Percentiles rank a stretch among this genome's conserved stretches.
These are phyloP conservation scores for Brotula barbata DNA, from an alignment of 2,797 vertebrate genomes.

Conservation along the genomic window DNA sequence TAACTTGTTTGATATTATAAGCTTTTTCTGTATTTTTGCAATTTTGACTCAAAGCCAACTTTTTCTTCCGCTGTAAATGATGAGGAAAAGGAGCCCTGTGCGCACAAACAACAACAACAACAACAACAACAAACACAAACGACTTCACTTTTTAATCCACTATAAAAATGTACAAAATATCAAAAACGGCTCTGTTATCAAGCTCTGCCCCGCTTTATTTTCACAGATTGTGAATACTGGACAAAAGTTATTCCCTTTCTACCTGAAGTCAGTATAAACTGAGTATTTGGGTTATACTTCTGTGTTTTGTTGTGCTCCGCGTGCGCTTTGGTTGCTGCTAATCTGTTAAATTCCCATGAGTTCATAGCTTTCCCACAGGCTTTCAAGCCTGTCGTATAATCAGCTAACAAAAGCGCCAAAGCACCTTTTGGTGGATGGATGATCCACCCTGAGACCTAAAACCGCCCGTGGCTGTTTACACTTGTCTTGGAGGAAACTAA, in stretches of 20 bases:
- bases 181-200: too few relatives aligned
- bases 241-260: not conserved
- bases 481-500: slow-evolving; percentile 43
- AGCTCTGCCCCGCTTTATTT: not conserved
- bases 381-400: slow-evolving; percentile 30
- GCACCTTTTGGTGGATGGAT: slow-evolving; percentile 37
- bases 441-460: slow-evolving; percentile 53
- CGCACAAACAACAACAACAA: too few relatives aligned
- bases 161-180: not conserved
- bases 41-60: not conserved
- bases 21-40: not conserved
- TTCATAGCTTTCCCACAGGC: slow-evolving; percentile 27
- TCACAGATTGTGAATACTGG: not conserved
- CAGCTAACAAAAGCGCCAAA: slow-evolving; percentile 33
- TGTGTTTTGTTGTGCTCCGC: slow-evolving; percentile 1
- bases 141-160: not conserved
- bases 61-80: too few relatives aligned
- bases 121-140: not conserved
- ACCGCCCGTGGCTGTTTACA: slow-evolving; percentile 60
- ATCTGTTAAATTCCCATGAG: slow-evolving; percentile 15
- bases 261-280: not conserved
- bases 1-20: not conserved
- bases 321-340: slow-evolving; percentile 11
- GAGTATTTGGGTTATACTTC: not conserved
- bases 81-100: too few relatives aligned